Evolutionary conservation across 2,113 vertebrate genomes (phyloP).

Genomic region (Nesogale talazaci): DNA sequence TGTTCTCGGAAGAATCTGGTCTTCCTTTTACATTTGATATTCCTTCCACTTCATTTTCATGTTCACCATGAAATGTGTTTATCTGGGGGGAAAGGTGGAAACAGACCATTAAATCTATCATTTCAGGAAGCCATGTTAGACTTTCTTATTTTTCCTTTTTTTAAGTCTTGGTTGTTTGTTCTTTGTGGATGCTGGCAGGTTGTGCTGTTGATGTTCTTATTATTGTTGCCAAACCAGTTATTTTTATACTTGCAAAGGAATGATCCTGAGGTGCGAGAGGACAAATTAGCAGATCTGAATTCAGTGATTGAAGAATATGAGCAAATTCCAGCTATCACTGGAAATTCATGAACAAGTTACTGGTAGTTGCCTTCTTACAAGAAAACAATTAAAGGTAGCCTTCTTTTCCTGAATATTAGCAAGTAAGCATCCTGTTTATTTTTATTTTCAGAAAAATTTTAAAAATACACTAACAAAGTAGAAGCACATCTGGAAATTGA

Average conservation of each 20-base stretch:
- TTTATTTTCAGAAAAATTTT: neutral
- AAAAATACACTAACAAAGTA: neutral
- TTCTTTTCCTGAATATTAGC: neutral
- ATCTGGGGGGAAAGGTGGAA: constrained; percentile 55
- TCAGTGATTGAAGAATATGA: neutral
- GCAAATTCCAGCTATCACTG: neutral
- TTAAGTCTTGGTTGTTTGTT: neutral
- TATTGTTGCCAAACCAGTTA: neutral
- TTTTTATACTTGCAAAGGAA: neutral
- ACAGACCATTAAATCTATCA: neutral
- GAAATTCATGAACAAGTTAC: neutral
- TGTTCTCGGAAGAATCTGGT: neutral
- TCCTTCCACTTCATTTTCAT: constrained; percentile 50
- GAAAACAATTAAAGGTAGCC: neutral
- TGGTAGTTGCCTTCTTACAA: neutral
- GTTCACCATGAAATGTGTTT: neutral
- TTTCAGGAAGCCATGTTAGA: neutral
- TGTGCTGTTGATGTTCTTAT: neutral
- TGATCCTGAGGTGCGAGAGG: neutral
- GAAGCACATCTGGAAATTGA: neutral
- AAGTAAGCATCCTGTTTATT: neutral
- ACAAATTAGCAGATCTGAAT: neutral
- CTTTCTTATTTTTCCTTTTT: neutral
- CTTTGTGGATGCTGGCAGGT: neutral
- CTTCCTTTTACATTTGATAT: constrained; percentile 38